Base-by-base conservation (phyloP, 2,888 invertebrate genomes). In the Hecatera dysodea region DNA sequence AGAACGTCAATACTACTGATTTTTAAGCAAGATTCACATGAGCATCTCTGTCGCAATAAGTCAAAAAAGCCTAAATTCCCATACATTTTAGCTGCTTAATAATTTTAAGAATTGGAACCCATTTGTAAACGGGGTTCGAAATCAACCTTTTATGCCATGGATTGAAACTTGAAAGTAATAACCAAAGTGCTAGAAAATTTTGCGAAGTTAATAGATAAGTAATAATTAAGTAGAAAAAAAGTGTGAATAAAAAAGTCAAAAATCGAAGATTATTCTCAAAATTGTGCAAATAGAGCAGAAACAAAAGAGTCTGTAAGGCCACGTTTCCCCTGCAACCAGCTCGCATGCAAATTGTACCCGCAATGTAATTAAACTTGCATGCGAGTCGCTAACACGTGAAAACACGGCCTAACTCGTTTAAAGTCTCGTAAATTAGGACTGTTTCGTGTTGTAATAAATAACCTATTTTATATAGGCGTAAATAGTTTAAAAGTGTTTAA, bases 391-490 rank as follows among this genome's bases (percentile, higher is more conserved):
- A 15, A 5, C 5, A 39, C 15, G 5, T 39, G 39, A 5, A 39
- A 39, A 39, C 3, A 39, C 12, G 15, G 12, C 36, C 6, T 36
- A 36, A 9, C 39, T 5, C 15, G 15, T 29, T 17, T 29, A 2
- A 4, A 72, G 48, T 29, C 15, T 24, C 44, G 22, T 46, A 27
- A 66, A 33, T n/a, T 42, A 36, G 11, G 50, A 53, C 42, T 22
- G 12, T 66, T 55, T 24, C 0, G 33, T 65, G 17, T 19, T 22
- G 15, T 15, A 44, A 36, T n/a, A 29, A 33, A 71, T 59, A 53
- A 60, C 75, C 75, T 73, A 81, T 73, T 75, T 67, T 36, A 67
- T 52, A 73, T 73, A 81, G 78, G 81, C 24, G 22, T 81, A 17
- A 5, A 15, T 46, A 57, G 12, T n/a, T 27, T 12, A 17, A n/a